Evolutionary conservation across 1,140 invertebrate species (phyloP).

Genomic region (Papilio aristodemus): DNA sequence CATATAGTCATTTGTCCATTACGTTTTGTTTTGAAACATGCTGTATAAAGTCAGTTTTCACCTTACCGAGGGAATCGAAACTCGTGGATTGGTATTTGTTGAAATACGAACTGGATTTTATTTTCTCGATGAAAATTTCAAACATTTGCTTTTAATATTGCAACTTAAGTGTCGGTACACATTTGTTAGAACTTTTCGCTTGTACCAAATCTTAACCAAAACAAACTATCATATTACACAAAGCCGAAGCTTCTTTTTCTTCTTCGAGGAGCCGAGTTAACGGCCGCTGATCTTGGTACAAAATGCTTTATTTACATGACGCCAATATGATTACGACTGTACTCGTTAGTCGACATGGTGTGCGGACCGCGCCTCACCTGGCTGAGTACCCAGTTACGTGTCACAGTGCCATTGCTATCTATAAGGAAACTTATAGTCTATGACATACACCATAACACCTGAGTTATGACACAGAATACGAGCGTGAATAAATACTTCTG

Average conservation of each 20-base stretch:
- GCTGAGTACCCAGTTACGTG: neutral
- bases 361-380: slow-evolving; percentile 40
- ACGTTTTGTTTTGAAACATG: slow-evolving; percentile 23
- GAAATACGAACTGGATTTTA: neutral
- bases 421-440: neutral
- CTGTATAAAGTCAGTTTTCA: slow-evolving; percentile 22
- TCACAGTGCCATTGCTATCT: neutral
- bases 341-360: slow-evolving; percentile 47
- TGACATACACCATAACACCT: no score
- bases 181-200: no score
- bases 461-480: no score
- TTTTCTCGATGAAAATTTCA: neutral
- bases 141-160: no score
- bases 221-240: slow-evolving; percentile 2
- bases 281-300: neutral
- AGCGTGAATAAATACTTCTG: no score
- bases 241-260: neutral
- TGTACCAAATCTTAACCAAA: neutral
- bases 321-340: slow-evolving; percentile 47
- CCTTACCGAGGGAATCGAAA: neutral
- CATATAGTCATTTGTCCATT: slow-evolving; percentile 20
- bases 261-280: slow-evolving; percentile 29
- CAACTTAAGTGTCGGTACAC: no score
- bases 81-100: neutral
- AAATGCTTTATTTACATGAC: slow-evolving; percentile 49